Conservation (phyloP, 2,113 vertebrate genomes). For the Corydoras maculifer region DNA sequence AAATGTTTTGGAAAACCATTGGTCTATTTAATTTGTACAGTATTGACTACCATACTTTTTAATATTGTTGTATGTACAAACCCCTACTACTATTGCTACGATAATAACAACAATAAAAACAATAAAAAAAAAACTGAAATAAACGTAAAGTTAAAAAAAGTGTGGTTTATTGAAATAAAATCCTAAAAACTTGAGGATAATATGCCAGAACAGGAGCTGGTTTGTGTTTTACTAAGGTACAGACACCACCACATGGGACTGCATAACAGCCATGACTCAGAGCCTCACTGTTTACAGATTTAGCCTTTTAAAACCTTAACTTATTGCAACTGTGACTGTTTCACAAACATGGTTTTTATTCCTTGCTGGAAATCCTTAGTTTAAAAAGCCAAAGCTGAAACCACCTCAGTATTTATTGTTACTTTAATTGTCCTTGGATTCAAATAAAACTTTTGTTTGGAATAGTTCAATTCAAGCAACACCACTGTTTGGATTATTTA, state of each 20-base stretch:
- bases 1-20: too few species aligned
- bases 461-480: conserved; percentile 41
- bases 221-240: conserved; percentile 38
- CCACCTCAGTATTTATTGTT: conserved; percentile 46
- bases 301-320: conserved; percentile 60
- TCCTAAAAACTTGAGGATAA: not conserved
- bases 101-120: too few species aligned
- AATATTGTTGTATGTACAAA: too few species aligned
- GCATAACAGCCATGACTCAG: conserved; percentile 58
- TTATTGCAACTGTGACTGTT: conserved; percentile 57
- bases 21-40: not conserved
- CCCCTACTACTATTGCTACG: too few species aligned
- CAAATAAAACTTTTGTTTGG: conserved; percentile 51
- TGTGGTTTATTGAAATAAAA: conserved; percentile 4
- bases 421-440: conserved; percentile 57
- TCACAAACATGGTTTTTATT: conserved; percentile 57
- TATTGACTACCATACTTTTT: too few species aligned
- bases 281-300: conserved; percentile 58
- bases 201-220: conserved; percentile 38
- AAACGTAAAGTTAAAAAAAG: not conserved
- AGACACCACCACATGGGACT: conserved; percentile 54
- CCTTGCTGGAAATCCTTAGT: conserved; percentile 40
- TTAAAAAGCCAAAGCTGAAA: conserved; percentile 49
- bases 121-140: not conserved
- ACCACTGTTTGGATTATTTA: conserved; percentile 54